Evolutionary conservation across 2,888 invertebrate species (phyloP).

Genomic region (Luperina testacea): DNA sequence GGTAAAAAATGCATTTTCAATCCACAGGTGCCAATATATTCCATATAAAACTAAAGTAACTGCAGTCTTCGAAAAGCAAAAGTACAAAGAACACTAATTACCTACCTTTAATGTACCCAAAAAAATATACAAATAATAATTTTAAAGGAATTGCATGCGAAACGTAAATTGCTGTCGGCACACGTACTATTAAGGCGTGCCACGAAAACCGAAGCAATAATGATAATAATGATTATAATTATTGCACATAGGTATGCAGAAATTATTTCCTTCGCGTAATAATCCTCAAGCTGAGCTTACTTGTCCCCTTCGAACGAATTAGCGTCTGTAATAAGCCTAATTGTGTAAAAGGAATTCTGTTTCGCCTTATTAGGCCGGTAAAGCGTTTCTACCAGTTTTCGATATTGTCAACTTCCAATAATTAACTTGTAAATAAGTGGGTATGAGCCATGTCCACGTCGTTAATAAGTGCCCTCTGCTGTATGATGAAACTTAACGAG

Average conservation of each 20-base stretch:
- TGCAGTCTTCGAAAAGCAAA: slow-evolving; percentile 20
- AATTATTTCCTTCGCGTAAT: slow-evolving; percentile 77
- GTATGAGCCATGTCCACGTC: slow-evolving; percentile 57
- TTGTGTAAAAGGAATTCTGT: slow-evolving; percentile 81
- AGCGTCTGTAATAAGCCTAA: slow-evolving; percentile 82
- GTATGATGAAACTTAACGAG: slow-evolving; percentile 62
- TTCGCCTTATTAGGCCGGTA: slow-evolving; percentile 72
- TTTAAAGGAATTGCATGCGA: slow-evolving; percentile 73
- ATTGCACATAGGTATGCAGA: slow-evolving; percentile 80
- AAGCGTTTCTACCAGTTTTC: slow-evolving; percentile 69
- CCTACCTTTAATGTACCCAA: slow-evolving; percentile 45
- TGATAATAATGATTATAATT: slow-evolving; percentile 80
- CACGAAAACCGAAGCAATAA: slow-evolving; percentile 74
- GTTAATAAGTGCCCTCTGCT: slow-evolving; percentile 59
- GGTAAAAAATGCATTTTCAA: not conserved
- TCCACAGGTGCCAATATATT: not conserved
- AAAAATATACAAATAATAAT: slow-evolving; percentile 70
- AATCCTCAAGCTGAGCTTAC: slow-evolving; percentile 79
- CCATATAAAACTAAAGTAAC: slow-evolving; percentile 10
- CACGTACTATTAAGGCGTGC: slow-evolving; percentile 70
- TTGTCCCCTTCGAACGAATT: slow-evolving; percentile 83
- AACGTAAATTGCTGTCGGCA: slow-evolving; percentile 70
- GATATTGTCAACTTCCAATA: slow-evolving; percentile 71
- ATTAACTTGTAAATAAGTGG: slow-evolving; percentile 68
- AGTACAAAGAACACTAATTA: slow-evolving; percentile 49